Evolutionary conservation across 1,140 invertebrate species (phyloP).

Genomic region (Stenopsyche tienmushanensis): DNA sequence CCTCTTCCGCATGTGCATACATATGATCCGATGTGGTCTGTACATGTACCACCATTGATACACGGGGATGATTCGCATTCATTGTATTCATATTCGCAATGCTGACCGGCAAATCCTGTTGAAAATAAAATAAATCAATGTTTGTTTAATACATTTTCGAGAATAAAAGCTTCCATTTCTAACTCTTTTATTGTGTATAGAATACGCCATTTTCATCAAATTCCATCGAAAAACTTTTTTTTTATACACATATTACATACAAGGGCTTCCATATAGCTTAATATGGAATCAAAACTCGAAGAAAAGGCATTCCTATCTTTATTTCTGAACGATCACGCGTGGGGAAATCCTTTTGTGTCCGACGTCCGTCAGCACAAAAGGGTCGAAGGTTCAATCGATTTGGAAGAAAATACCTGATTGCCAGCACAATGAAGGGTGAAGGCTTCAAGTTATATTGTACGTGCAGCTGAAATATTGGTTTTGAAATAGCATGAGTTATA

Average conservation of each 20-base stretch:
- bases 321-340: slow-evolving; percentile 18
- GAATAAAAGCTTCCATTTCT: no score
- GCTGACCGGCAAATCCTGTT: slow-evolving; percentile 68
- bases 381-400: not conserved
- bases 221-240: no score
- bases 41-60: slow-evolving; percentile 79
- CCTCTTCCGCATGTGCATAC: slow-evolving; percentile 77
- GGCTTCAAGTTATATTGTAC: not conserved
- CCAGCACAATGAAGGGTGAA: not conserved
- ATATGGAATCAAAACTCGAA: not conserved
- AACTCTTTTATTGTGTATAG: no score
- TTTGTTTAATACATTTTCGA: not conserved
- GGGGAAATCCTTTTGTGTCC: slow-evolving; percentile 25
- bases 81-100: slow-evolving; percentile 79
- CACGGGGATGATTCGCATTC: slow-evolving; percentile 89
- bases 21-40: slow-evolving; percentile 73
- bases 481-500: not conserved
- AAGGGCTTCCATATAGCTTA: no score
- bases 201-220: no score
- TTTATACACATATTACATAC: no score
- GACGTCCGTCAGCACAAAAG: not conserved
- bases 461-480: not conserved
- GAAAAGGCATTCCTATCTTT: slow-evolving; percentile 19
- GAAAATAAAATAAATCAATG: slow-evolving; percentile 16
- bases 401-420: slow-evolving; percentile 16